These are phyloP conservation scores for Tenthredo distinguenda DNA, from an alignment of 2,888 invertebrate genomes.

Conservation along the genomic window DNA sequence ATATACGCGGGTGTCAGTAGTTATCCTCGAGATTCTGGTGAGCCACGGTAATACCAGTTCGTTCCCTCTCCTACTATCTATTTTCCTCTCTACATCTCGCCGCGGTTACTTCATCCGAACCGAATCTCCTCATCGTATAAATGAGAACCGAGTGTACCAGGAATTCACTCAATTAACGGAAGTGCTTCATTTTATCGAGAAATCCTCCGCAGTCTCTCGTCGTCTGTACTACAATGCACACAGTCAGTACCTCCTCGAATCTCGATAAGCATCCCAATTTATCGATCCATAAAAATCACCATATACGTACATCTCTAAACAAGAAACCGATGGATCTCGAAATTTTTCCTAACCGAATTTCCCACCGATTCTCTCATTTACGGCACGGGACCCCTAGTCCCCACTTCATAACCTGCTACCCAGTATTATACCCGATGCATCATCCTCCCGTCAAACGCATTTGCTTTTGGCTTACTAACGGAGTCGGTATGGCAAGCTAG, in stretches of 20 bases:
- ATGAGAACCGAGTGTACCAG: conserved; percentile 13
- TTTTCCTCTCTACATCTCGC: background rate
- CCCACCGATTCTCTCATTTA: background rate
- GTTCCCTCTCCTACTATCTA: background rate
- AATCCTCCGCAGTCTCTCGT: background rate
- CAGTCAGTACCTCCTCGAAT: background rate
- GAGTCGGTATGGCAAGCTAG: conserved; percentile 40
- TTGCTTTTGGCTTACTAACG: conserved; percentile 47
- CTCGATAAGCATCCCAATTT: background rate
- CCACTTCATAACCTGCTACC: background rate
- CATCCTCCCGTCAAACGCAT: conserved; percentile 45
- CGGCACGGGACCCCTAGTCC: background rate
- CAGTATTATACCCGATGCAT: conserved; percentile 37
- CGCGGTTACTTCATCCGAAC: conserved; percentile 9
- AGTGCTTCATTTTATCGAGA: conserved; percentile 18
- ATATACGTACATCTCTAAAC: background rate
- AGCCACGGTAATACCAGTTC: background rate
- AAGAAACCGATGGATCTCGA: background rate
- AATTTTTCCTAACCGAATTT: background rate
- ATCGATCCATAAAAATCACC: background rate
- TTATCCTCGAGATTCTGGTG: background rate
- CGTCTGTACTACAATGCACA: background rate
- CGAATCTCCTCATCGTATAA: conserved; percentile 26
- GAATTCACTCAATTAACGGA: conserved; percentile 20
- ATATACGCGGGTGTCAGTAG: background rate